A percentile compares a stretch with the other conserved stretches of the same genome.
Evolutionary conservation across 2,888 invertebrate genomes (phyloP).

Genomic region (Melanargia galathea): DNA sequence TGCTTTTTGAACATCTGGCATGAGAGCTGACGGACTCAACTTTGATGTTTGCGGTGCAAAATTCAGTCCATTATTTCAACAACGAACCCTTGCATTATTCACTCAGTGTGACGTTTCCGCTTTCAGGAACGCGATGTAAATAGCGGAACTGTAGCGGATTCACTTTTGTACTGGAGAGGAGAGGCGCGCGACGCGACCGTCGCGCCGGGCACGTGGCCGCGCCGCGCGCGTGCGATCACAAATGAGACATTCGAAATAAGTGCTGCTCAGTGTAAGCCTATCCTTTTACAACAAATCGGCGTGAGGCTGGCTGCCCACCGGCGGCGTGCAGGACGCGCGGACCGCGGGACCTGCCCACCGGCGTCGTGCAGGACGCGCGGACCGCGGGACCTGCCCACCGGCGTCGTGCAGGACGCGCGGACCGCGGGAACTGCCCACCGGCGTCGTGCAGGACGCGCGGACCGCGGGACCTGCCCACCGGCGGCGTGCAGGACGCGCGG

Average conservation of each 20-base stretch:
- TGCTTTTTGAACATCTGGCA: no score
- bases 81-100: background rate
- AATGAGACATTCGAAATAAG: background rate
- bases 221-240: background rate
- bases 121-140: slow-evolving; percentile 30
- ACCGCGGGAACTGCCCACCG: no score
- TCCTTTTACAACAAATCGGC: background rate
- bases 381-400: no score
- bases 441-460: no score
- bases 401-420: no score
- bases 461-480: no score
- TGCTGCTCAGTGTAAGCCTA: background rate
- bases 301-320: background rate
- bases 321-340: background rate
- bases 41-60: no score
- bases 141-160: background rate
- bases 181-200: background rate
- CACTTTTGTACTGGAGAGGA: slow-evolving; percentile 2
- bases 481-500: no score
- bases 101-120: background rate
- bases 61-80: background rate
- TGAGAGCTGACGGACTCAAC: no score
- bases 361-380: no score
- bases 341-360: no score
- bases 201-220: background rate